These are phyloP conservation scores for Axis porcinus DNA, from an alignment of 2,113 vertebrate species.

Conservation along the genomic window DNA sequence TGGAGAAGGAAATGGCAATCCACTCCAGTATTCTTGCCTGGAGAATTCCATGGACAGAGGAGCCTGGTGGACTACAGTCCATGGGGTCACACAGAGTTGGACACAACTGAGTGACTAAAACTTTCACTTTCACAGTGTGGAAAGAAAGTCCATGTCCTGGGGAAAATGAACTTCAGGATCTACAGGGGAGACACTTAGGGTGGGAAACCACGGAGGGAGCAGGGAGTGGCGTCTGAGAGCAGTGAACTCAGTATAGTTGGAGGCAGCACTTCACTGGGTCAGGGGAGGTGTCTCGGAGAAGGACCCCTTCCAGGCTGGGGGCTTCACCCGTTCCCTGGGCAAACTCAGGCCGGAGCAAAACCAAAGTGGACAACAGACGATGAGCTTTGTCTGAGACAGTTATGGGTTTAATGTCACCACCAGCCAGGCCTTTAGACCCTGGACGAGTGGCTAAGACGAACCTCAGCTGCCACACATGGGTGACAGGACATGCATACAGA, in stretches of 20 bases:
- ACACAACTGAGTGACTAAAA: not conserved
- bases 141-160: not conserved
- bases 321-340: fast-evolving
- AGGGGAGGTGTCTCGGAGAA: fast-evolving
- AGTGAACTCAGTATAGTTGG: fast-evolving
- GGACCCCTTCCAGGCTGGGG: fast-evolving
- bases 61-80: not conserved
- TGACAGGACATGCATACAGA: not conserved
- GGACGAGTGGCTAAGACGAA: fast-evolving
- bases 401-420: not conserved
- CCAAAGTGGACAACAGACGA: not conserved
- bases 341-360: not conserved
- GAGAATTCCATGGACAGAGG: not conserved
- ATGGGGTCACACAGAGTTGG: not conserved
- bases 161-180: not conserved
- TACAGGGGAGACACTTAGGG: too few species aligned
- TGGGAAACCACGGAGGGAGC: not conserved
- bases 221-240: not conserved
- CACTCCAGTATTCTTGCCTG: not conserved
- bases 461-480: not conserved
- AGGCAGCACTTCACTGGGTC: not conserved
- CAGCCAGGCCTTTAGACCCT: too few species aligned
- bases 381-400: fast-evolving
- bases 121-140: not conserved
- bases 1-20: not conserved